These are phyloP conservation scores for Aix galericulata DNA, from an alignment of 2,113 vertebrate genomes.

Conservation along the genomic window DNA sequence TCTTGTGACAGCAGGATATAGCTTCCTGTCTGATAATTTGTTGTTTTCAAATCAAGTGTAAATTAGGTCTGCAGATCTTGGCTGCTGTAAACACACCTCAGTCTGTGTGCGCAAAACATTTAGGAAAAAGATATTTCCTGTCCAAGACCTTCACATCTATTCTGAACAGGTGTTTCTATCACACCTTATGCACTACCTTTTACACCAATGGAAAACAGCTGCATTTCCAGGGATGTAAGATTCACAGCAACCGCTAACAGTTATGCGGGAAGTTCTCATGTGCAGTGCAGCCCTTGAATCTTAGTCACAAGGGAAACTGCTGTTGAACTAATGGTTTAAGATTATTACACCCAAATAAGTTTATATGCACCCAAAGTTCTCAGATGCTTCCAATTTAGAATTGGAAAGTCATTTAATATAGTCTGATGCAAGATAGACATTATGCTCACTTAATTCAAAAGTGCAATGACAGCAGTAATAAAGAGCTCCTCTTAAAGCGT, in stretches of 20 bases:
- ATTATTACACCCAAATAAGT: neutral
- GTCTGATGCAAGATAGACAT: neutral
- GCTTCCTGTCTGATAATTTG: neutral
- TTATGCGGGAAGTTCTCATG: neutral
- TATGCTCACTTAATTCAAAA: neutral
- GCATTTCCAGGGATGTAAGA: neutral
- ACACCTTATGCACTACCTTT: neutral
- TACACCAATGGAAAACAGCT: neutral
- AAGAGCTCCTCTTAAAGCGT: neutral
- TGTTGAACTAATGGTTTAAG: neutral
- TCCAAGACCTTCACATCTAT: neutral
- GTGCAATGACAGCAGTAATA: neutral
- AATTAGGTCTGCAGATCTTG: slow-evolving; percentile 20
- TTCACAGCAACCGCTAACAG: neutral
- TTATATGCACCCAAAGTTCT: neutral
- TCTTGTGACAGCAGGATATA: neutral
- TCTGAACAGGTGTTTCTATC: neutral
- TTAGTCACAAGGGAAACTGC: neutral
- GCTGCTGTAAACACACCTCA: neutral
- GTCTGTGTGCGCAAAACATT: neutral
- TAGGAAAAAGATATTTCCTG: neutral
- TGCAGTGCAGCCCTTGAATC: neutral
- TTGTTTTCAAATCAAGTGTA: neutral
- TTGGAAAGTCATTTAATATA: neutral
- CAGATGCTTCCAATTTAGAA: neutral